Conservation (phyloP, 1,140 invertebrate species). For the Onthophagus taurus region DNA sequence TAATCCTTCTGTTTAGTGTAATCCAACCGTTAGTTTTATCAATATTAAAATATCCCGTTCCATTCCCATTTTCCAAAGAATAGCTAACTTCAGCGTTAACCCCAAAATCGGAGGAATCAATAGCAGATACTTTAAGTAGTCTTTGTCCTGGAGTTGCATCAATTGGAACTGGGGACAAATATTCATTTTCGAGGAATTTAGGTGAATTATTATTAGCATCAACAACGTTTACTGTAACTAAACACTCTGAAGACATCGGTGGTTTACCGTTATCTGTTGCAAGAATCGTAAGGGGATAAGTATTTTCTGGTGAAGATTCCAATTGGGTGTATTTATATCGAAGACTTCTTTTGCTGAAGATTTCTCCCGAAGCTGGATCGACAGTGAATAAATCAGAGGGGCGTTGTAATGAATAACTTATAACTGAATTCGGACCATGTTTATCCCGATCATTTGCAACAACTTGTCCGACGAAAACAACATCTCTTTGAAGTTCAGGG, state of each 20-base stretch:
- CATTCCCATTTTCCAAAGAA: conserved; percentile 65
- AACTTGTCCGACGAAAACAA: conserved; percentile 81
- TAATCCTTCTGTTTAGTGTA: conserved; percentile 52
- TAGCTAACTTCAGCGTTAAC: conserved; percentile 85
- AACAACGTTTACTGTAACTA: conserved; percentile 79
- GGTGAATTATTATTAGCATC: conserved; percentile 86
- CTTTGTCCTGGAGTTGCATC: conserved; percentile 58
- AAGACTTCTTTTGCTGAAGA: conserved; percentile 74
- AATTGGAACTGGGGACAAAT: conserved; percentile 75
- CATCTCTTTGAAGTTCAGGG: conserved; percentile 68
- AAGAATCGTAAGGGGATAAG: conserved; percentile 72
- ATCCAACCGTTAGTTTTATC: conserved; percentile 71
- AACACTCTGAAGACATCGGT: conserved; percentile 73
- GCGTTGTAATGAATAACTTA: conserved; percentile 83
- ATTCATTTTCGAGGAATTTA: conserved; percentile 61
- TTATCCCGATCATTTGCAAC: conserved; percentile 82
- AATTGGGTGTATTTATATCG: conserved; percentile 71
- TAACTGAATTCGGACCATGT: conserved; percentile 86
- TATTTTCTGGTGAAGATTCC: conserved; percentile 76
- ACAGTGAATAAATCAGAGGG: conserved; percentile 85
- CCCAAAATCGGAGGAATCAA: conserved; percentile 69
- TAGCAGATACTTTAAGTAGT: conserved; percentile 63
- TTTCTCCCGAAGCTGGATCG: conserved; percentile 81
- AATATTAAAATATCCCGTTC: conserved; percentile 65
- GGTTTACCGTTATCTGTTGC: conserved; percentile 91